These are phyloP conservation scores for Tryphoninae sp. DNA, from an alignment of 2,888 invertebrate genomes.

Conservation along the genomic window DNA sequence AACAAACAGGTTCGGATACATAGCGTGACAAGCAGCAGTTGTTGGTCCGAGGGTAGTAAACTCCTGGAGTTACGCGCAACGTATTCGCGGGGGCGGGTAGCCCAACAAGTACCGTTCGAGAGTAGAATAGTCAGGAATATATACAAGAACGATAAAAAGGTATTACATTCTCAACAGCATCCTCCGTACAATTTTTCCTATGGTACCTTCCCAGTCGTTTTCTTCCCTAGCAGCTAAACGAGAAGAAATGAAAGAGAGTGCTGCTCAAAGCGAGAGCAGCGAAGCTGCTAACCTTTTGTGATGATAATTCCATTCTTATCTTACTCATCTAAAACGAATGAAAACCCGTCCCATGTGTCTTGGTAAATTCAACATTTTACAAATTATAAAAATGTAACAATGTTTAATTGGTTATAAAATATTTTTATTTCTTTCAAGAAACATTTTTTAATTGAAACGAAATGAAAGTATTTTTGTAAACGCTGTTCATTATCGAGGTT, in stretches of 20 bases:
- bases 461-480: too few species aligned
- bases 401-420: too few species aligned
- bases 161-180: not conserved
- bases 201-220: not conserved
- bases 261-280: not conserved
- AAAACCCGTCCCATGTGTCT: not conserved
- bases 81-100: slow-evolving; percentile 36
- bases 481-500: too few species aligned
- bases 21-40: slow-evolving; percentile 33
- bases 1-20: not conserved
- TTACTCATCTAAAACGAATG: not conserved
- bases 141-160: not conserved
- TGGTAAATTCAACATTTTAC: not conserved
- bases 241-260: not conserved
- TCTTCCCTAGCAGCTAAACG: not conserved
- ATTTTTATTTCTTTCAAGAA: too few species aligned
- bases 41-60: slow-evolving; percentile 27
- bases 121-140: slow-evolving; percentile 14
- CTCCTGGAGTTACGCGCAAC: slow-evolving; percentile 16
- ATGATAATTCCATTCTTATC: not conserved
- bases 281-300: not conserved
- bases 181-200: not conserved
- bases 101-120: slow-evolving; percentile 24
- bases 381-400: not conserved
- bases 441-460: too few species aligned